A percentile compares a stretch with the other conserved stretches of the same genome.
Evolutionary conservation across 2,797 vertebrate genomes (phyloP).

Genomic region (Cottoperca gobio): DNA sequence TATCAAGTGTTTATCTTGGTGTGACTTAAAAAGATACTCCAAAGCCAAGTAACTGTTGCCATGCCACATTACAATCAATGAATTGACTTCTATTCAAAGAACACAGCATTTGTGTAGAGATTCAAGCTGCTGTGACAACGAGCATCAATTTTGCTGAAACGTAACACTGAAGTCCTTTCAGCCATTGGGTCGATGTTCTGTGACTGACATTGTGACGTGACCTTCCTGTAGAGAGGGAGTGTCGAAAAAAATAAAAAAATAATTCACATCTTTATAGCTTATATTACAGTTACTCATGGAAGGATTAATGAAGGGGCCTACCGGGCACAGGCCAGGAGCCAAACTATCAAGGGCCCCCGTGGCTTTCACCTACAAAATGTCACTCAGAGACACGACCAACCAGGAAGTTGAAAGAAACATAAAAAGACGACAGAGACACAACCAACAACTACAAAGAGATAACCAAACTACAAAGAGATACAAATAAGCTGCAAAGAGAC

Average conservation of each 20-base stretch:
- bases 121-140: not conserved
- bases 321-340: no score
- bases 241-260: slow-evolving; percentile 8
- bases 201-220: not conserved
- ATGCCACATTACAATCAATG: not conserved
- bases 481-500: no score
- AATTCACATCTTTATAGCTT: not conserved
- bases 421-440: no score
- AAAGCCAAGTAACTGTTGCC: not conserved
- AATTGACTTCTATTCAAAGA: not conserved
- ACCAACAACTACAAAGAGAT: no score
- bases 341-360: no score
- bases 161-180: not conserved
- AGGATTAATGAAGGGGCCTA: no score
- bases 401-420: no score
- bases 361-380: no score
- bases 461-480: no score
- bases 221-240: not conserved
- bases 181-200: not conserved
- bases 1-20: slow-evolving; percentile 40
- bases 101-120: not conserved
- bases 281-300: not conserved
- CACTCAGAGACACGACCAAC: no score
- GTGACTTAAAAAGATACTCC: not conserved
- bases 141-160: not conserved